Base-by-base conservation (phyloP, 2,888 invertebrate genomes). In the Amphipyra tragopoginis region DNA sequence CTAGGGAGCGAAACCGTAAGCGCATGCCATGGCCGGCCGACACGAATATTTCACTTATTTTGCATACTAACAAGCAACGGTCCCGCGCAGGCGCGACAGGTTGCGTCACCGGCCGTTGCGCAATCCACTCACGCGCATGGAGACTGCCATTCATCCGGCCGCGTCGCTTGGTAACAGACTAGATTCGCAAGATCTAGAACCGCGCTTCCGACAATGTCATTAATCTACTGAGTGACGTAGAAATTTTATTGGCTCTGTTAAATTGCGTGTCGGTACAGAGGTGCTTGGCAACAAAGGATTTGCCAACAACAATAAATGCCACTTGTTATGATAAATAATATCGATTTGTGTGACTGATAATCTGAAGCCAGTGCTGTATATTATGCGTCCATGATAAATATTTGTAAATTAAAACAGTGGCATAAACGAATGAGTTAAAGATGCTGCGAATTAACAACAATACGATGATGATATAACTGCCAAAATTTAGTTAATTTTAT, bases 1-100 rank as follows among this genome's bases (percentile, higher is more conserved):
- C 74, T 77, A 83, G 72, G 80, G 81, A 75, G 77, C 77, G 70
- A 76, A 86, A 89, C 88, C 86, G 89, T 87, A 89, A 85, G 86
- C 86, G 85, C 87, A 86, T 85, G 79, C 84, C 81, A 76, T 78
- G 76, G 79, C 75, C 78, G 79, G 72, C 82, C 85, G 83, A 86
- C 88, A 86, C 86, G 86, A 88, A 90, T 89, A 90, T 90, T 89
- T 88, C 84, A 88, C 89, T 88, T 89, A 91, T 89, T 92, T 91
- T 91, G 92, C 92, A 93, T 93, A 91, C 90, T 88, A 91, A 92
- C 89, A 86, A 88, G 90, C 89, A 89, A 90, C 89, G 89, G 89
- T 72, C 71, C 55, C 64, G 81, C 83, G 84, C 83, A 79, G 76
- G 74, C 82, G 81, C 89, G 90, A 85, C 87, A 85, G 85, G 86